phyloP scores from a whole-genome alignment of 2,888 invertebrate species.

The Drosophila macrothrix region DNA sequence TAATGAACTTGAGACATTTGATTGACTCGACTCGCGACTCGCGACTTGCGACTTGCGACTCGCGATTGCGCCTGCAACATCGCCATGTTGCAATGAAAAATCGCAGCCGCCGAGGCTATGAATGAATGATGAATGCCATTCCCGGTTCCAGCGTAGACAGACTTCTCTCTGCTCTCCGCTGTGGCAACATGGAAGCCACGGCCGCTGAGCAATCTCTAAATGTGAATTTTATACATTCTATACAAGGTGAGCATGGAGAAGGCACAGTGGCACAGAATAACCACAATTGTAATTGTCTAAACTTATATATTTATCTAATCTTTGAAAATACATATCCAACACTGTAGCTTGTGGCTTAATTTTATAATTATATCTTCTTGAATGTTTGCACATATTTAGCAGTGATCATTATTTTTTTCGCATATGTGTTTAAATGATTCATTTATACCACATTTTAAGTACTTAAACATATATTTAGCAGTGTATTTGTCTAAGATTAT shows the following conservation, averaged over 20 bases:
- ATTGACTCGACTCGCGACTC: conserved; percentile 64
- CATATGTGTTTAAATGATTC: neutral
- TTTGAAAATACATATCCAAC: neutral
- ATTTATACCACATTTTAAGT: neutral
- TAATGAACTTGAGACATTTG: conserved; percentile 78
- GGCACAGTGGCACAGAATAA: conserved; percentile 51
- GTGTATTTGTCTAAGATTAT: neutral
- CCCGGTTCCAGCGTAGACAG: conserved; percentile 25
- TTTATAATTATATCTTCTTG: neutral
- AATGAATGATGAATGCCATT: conserved; percentile 77
- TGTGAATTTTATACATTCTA: conserved; percentile 75
- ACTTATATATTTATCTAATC: neutral
- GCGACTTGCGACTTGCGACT: conserved; percentile 3
- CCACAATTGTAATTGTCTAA: neutral
- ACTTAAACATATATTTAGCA: neutral
- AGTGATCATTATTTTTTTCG: neutral
- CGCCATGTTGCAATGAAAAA: conserved; percentile 73
- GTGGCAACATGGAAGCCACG: conserved; percentile 54
- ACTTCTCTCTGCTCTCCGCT: conserved; percentile 3
- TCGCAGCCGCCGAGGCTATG: conserved; percentile 60
- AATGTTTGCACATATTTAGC: neutral
- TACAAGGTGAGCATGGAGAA: conserved; percentile 60
- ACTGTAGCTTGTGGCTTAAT: neutral
- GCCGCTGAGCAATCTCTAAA: conserved; percentile 60
- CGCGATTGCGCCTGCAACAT: conserved; percentile 40